Percentiles rank a stretch among this genome's conserved stretches.
Evolutionary conservation across 1,140 invertebrate species (phyloP).

Genomic region (Aphaenogaster rudis): DNA sequence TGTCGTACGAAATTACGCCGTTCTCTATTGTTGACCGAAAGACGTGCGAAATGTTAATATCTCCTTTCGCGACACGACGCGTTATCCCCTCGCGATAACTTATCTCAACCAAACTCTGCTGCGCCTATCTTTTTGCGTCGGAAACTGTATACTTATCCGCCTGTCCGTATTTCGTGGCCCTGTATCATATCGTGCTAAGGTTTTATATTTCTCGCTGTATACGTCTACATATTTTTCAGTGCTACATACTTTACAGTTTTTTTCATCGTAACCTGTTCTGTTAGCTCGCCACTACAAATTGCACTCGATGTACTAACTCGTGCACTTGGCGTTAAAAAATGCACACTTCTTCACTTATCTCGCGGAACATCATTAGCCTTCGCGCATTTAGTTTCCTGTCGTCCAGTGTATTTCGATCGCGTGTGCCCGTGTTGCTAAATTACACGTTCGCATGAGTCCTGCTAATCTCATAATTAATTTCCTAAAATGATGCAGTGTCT

Average conservation of each 20-base stretch:
- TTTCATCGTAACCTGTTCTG: background rate
- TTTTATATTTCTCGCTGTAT: conserved; percentile 20
- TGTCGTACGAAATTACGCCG: conserved; percentile 25
- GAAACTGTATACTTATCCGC: conserved; percentile 20
- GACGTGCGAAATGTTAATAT: conserved; percentile 44
- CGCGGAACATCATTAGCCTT: conserved; percentile 29
- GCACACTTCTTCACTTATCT: background rate
- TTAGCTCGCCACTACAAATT: conserved; percentile 22
- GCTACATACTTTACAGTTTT: background rate
- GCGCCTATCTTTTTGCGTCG: conserved; percentile 33
- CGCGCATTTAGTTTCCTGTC: conserved; percentile 53
- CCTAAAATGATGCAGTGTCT: background rate
- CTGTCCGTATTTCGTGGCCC: conserved; percentile 16
- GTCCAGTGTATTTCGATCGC: conserved; percentile 30
- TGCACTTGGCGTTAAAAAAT: conserved; percentile 32
- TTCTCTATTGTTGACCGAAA: background rate
- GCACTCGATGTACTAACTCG: background rate
- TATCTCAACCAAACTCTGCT: conserved; percentile 36
- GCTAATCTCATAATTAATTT: conserved; percentile 63
- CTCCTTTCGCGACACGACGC: background rate
- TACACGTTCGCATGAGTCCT: conserved; percentile 27
- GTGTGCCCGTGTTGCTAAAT: conserved; percentile 63
- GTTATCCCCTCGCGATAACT: conserved; percentile 43
- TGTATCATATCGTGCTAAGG: background rate
- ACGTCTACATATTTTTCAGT: background rate